Evolutionary conservation across 2,888 invertebrate species (phyloP).

Genomic region (Crematogaster levior): DNA sequence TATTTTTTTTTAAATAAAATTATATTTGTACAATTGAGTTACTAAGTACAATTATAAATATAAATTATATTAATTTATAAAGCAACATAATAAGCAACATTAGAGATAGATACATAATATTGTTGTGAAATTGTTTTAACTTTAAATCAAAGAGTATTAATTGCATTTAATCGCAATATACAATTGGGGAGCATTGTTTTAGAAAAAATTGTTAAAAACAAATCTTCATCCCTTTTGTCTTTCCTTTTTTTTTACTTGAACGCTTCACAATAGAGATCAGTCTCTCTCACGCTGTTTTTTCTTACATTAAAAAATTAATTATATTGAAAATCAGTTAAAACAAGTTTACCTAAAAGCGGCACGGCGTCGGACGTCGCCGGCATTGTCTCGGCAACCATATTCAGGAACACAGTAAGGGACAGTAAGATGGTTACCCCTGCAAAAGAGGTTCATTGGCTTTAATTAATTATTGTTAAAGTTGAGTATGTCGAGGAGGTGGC

Average conservation of each 20-base stretch:
- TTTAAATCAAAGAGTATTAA: background rate
- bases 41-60: background rate
- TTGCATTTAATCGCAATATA: background rate
- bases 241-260: slow-evolving; percentile 2
- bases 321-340: slow-evolving; percentile 25
- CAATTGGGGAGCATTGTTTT: background rate
- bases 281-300: slow-evolving; percentile 12
- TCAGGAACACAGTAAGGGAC: slow-evolving; percentile 98
- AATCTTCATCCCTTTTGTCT: background rate
- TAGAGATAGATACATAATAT: background rate
- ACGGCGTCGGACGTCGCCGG: slow-evolving; percentile 98
- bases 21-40: background rate
- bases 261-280: background rate
- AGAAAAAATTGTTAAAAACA: background rate
- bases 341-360: slow-evolving; percentile 91
- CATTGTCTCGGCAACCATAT: slow-evolving; percentile 99
- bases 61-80: background rate
- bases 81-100: background rate
- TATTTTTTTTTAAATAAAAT: background rate
- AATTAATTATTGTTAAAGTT: slow-evolving; percentile 70
- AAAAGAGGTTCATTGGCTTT: slow-evolving; percentile 79
- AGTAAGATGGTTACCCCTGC: slow-evolving; percentile 98
- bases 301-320: slow-evolving; percentile 30
- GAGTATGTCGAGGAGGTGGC: slow-evolving; percentile 17
- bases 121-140: background rate